Conservation (phyloP, 1,140 invertebrate species). For the Procambarus virginalis region DNA sequence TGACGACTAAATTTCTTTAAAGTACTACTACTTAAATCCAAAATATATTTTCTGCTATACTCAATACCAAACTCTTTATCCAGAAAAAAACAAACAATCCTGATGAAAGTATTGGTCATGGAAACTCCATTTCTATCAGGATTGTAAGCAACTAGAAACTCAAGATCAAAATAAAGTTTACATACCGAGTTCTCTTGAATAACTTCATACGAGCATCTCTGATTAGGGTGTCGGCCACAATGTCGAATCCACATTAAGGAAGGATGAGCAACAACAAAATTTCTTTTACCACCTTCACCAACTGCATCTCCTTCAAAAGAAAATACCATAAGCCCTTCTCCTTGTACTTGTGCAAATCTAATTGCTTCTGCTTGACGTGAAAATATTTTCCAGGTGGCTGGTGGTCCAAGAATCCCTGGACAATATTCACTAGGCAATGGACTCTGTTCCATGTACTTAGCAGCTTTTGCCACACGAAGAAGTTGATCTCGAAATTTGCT, state of each 20-base stretch:
- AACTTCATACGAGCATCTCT: conserved; percentile 79
- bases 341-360: conserved; percentile 72
- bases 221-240: conserved; percentile 71
- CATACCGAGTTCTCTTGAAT: conserved; percentile 78
- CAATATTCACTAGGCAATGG: conserved; percentile 14
- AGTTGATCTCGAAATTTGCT: neutral
- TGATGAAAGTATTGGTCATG: conserved; percentile 78
- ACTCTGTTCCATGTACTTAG: conserved; percentile 16
- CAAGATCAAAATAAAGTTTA: conserved; percentile 83
- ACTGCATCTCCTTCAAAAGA: conserved; percentile 75
- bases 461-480: neutral
- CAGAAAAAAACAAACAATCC: conserved; percentile 75
- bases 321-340: conserved; percentile 77
- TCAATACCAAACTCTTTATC: conserved; percentile 74
- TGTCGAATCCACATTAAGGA: conserved; percentile 78
- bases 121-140: conserved; percentile 74
- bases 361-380: conserved; percentile 77
- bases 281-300: conserved; percentile 74
- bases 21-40: conserved; percentile 80
- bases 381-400: conserved; percentile 77
- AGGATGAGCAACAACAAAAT: conserved; percentile 78
- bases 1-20: conserved; percentile 81
- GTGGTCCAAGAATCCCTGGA: conserved; percentile 74
- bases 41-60: conserved; percentile 74
- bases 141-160: conserved; percentile 78